Conservation (phyloP, 2,888 invertebrate species). For the Pterobdella sp. region DNA sequence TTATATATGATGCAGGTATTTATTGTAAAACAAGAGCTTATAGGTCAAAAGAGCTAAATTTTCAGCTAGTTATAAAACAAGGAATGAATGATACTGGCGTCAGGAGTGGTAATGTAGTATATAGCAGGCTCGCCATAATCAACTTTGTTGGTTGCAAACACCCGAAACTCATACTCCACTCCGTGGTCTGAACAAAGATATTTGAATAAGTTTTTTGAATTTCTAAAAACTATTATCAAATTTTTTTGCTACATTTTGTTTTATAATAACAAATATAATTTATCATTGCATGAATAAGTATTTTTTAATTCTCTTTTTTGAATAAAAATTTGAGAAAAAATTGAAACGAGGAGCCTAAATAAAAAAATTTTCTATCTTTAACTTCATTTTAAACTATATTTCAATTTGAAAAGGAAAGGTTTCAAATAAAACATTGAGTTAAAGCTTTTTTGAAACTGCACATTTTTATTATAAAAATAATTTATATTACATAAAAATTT, state of each 20-base stretch:
- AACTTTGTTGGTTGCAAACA: slow-evolving; percentile 86
- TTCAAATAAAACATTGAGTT: not conserved
- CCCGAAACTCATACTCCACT: slow-evolving; percentile 80
- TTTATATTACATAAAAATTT: too few species aligned
- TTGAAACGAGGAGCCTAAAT: too few species aligned
- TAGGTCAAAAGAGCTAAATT: too few species aligned
- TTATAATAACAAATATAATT: not conserved
- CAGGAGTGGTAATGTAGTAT: slow-evolving; percentile 81
- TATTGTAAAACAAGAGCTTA: too few species aligned
- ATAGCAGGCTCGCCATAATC: slow-evolving; percentile 90
- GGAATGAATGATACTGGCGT: too few species aligned
- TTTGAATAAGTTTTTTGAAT: slow-evolving; percentile 4
- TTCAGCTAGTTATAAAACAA: too few species aligned
- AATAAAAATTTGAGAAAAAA: too few species aligned
- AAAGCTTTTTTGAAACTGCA: too few species aligned
- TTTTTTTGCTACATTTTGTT: not conserved
- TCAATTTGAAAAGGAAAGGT: not conserved
- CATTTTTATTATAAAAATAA: too few species aligned
- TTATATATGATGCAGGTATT: too few species aligned
- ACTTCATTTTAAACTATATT: not conserved
- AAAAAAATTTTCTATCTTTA: too few species aligned
- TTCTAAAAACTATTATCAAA: not conserved
- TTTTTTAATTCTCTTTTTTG: too few species aligned
- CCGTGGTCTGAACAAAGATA: slow-evolving; percentile 35
- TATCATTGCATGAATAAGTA: not conserved